Evolutionary conservation across 2,888 invertebrate genomes (phyloP), one percentile per base, ranked within the genome.

Genomic region (Adela reaumurella): DNA sequence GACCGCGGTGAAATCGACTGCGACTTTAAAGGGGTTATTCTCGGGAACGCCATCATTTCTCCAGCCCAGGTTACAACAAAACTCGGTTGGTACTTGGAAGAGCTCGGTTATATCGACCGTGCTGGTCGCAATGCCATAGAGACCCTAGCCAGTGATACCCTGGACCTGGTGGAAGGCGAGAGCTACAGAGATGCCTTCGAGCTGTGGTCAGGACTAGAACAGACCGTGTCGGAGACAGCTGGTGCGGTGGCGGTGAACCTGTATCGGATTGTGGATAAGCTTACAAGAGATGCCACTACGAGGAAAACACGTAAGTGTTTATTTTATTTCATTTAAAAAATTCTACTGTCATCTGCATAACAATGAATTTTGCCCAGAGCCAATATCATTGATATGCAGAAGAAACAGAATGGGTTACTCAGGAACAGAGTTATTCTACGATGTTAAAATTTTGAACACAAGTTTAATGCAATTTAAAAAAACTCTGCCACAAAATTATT

Each of bases 21-120:
- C 53, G 88, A 89, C 57, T 79, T 94, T 49, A 79, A 82, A 60
- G 92, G 93, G 1, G 83, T 94, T 8, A 86, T 84, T 2, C 68
- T 95, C 50, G 93, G 92, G 2, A 93, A 94, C 67, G 86, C 91
- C 0, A 91, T 94, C 86, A 87, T 94, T 47, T 89, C 92, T 0
- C 92, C 94, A 5, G 65, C 70, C 2, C 41, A 67, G 14, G 65
- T 61, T 1, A 58, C 76, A 20, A 66, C 68, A 1, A 67, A 69
- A 55, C 64, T 78, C 4, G 73, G 76, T 2, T 72, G 71, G 55
- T 78, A 77, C 53, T 63, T 78, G 2, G 74, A 76, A 52, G 72
- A 77, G 51, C 62, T 73, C 69, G 88, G 84, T 2, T 81, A 89
- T 59, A 81, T 92, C 17, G 90, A 92, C 62, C 72, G 71, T 29